These are phyloP conservation scores for Probosciger aterrimus DNA, from an alignment of 2,113 vertebrate genomes.

Conservation along the genomic window DNA sequence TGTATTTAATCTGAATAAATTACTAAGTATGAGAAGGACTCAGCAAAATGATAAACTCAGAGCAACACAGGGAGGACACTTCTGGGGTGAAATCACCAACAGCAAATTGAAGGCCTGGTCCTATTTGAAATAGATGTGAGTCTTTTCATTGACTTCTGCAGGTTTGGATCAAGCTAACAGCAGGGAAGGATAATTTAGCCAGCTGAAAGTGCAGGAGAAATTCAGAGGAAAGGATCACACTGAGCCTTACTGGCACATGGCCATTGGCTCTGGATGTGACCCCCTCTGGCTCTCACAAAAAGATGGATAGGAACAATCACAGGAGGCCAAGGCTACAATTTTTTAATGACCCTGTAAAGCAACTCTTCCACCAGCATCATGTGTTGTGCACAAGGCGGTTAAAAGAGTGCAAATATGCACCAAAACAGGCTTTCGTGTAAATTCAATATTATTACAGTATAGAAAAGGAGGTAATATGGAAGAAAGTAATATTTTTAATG, in stretches of 20 bases:
- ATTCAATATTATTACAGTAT: not conserved
- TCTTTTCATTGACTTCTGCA: not conserved
- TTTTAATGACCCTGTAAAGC: not conserved
- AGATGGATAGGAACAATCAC: not conserved
- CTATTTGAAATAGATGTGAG: not conserved
- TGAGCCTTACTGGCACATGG: not conserved
- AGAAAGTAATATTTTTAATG: slow-evolving; percentile 8
- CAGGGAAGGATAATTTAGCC: not conserved
- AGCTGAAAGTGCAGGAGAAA: not conserved
- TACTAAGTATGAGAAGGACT: accelerated
- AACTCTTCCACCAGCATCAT: not conserved
- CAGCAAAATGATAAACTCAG: not conserved
- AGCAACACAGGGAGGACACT: not conserved
- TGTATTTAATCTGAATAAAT: not conserved
- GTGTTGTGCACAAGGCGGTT: accelerated
- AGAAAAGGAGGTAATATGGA: not conserved
- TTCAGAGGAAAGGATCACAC: not conserved
- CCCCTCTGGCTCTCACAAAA: not conserved
- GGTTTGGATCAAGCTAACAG: not conserved
- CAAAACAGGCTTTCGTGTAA: not conserved
- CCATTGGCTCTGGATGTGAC: not conserved
- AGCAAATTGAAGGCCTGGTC: not conserved
- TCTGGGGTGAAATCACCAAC: not conserved
- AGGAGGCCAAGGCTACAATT: not conserved
- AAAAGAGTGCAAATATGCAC: not conserved